phyloP scores from a whole-genome alignment of 2,888 invertebrate species.

The Melinaea menophilus region DNA sequence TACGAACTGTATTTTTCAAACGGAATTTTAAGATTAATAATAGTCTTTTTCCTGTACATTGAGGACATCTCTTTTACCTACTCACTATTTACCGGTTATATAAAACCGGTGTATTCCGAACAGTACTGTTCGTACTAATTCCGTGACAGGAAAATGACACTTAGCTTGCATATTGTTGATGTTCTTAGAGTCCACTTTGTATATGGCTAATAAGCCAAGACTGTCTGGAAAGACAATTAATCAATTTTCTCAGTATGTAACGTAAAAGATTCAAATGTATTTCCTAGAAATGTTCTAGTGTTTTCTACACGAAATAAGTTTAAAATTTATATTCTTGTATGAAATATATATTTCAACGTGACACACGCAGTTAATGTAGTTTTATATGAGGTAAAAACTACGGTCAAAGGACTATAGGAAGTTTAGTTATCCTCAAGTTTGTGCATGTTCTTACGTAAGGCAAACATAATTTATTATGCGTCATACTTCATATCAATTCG shows the following conservation, averaged over 20 bases:
- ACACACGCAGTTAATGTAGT: not conserved
- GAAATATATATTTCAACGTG: no score
- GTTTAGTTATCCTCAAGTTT: slow-evolving; percentile 9
- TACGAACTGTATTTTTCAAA: no score
- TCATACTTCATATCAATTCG: slow-evolving; percentile 44
- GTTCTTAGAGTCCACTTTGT: slow-evolving; percentile 8
- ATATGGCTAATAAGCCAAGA: slow-evolving; percentile 4
- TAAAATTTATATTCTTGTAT: no score
- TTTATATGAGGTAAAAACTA: not conserved
- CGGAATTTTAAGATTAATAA: no score
- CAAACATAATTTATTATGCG: slow-evolving; percentile 43
- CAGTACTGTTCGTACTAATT: slow-evolving; percentile 50
- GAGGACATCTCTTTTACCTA: no score
- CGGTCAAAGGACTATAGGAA: not conserved
- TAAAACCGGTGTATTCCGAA: slow-evolving; percentile 28
- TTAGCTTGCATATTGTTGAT: slow-evolving; percentile 52
- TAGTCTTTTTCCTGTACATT: no score
- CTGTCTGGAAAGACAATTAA: slow-evolving; percentile 2
- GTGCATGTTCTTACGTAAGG: slow-evolving; percentile 19
- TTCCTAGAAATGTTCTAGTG: not conserved
- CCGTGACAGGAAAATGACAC: slow-evolving; percentile 67
- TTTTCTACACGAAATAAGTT: no score
- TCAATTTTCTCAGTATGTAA: not conserved
- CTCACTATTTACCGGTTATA: no score
- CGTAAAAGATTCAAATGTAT: not conserved